These are phyloP conservation scores for Enoplosus armatus DNA, from an alignment of 2,797 vertebrate species.

Conservation along the genomic window DNA sequence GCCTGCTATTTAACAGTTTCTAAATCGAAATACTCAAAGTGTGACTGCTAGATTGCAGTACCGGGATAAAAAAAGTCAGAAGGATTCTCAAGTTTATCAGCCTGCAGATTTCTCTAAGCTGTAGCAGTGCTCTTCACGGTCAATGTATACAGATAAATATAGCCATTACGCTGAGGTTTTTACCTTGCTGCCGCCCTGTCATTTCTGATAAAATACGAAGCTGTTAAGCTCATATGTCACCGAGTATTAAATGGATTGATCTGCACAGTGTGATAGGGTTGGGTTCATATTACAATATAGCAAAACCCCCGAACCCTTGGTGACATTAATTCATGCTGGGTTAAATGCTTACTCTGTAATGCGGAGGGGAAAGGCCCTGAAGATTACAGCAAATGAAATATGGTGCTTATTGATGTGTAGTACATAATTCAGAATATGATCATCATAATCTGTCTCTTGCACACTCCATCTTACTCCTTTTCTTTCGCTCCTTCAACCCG, in stretches of 20 bases:
- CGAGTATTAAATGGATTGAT: constrained; percentile 62
- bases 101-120: constrained; percentile 47
- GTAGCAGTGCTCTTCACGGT: constrained; percentile 57
- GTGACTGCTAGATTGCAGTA: constrained; percentile 44
- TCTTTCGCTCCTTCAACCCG: constrained; percentile 10
- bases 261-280: constrained; percentile 44
- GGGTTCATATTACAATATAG: constrained; percentile 47
- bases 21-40: constrained; percentile 51
- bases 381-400: constrained; percentile 64
- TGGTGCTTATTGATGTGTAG: constrained; percentile 65
- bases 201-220: constrained; percentile 57
- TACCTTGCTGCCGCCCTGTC: constrained; percentile 39
- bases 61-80: constrained; percentile 38
- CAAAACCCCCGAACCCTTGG: constrained; percentile 39
- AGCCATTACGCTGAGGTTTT: constrained; percentile 45
- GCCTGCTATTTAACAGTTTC: constrained; percentile 52
- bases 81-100: constrained; percentile 62
- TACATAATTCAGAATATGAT: constrained; percentile 69
- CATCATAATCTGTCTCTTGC: constrained; percentile 63
- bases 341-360: constrained; percentile 59
- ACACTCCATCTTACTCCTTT: constrained; percentile 37
- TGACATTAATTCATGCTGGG: constrained; percentile 65
- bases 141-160: constrained; percentile 60
- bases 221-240: constrained; percentile 54
- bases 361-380: constrained; percentile 51